phyloP scores from a whole-genome alignment of 2,113 vertebrate genomes.

The Hydrolagus affinis region DNA sequence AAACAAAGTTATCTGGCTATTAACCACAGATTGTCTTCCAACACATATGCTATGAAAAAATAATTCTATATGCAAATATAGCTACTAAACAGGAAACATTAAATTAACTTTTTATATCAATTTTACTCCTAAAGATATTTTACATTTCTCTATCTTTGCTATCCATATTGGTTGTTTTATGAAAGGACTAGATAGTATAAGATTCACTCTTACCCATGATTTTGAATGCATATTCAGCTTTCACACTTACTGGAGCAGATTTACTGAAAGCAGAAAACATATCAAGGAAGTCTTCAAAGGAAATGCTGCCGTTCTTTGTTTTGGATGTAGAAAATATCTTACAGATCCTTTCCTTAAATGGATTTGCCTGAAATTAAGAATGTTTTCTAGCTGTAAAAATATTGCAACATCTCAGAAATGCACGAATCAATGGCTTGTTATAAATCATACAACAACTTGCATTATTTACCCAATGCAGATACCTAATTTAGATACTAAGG shows the following conservation, averaged over 20 bases:
- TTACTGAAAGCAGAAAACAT: constrained; percentile 21
- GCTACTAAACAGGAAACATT: too few relatives aligned
- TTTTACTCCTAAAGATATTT: background rate
- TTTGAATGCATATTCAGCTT: constrained; percentile 29
- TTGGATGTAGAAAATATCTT: constrained; percentile 22
- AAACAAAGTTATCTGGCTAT: too few relatives aligned
- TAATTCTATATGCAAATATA: too few relatives aligned
- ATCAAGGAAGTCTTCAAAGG: constrained; percentile 27
- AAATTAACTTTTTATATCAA: background rate
- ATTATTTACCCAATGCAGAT: too few relatives aligned
- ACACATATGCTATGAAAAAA: too few relatives aligned
- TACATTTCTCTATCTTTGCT: background rate
- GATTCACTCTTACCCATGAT: constrained; percentile 12
- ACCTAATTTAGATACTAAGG: too few relatives aligned
- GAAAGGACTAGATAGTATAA: background rate
- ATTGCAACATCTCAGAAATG: background rate
- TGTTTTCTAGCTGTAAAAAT: background rate
- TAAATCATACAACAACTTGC: too few relatives aligned
- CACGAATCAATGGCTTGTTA: too few relatives aligned
- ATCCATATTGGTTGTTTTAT: background rate
- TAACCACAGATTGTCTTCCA: too few relatives aligned
- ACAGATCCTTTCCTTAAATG: constrained; percentile 22
- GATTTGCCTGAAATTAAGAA: constrained; percentile 27
- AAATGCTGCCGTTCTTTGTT: constrained; percentile 20
- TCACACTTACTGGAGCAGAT: background rate